Conservation (phyloP, 2,888 invertebrate genomes). For the Conomelus anceps region DNA sequence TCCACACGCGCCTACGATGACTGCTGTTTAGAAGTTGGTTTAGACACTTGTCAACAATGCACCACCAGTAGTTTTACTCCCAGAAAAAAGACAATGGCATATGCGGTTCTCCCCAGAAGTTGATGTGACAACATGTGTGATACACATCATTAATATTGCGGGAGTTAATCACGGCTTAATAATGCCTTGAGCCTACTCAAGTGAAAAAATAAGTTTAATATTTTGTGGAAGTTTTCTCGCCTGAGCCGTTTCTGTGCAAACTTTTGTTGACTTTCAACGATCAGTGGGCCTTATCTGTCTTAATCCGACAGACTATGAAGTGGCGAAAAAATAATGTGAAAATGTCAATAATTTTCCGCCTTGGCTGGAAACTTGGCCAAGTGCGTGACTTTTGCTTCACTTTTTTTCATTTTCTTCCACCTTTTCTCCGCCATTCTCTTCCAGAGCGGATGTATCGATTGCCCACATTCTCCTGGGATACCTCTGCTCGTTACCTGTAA, state of each 20-base stretch:
- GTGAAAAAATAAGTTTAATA: background rate
- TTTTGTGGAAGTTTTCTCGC: background rate
- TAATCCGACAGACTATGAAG: background rate
- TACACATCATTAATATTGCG: background rate
- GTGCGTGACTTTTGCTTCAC: background rate
- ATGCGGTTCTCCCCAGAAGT: too few relatives aligned
- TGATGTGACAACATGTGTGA: background rate
- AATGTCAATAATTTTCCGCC: background rate
- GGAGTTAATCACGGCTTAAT: background rate
- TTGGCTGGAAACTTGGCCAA: background rate
- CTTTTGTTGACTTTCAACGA: background rate
- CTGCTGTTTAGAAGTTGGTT: too few relatives aligned
- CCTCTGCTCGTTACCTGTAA: background rate
- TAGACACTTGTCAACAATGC: too few relatives aligned
- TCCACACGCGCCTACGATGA: too few relatives aligned
- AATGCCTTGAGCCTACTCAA: background rate
- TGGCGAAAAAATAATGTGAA: background rate
- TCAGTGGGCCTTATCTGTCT: background rate
- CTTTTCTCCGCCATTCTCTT: background rate
- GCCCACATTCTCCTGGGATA: background rate
- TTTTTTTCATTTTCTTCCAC: background rate
- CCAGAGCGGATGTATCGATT: background rate
- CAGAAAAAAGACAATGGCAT: too few relatives aligned
- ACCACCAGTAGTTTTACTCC: too few relatives aligned
- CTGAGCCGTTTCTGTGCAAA: background rate